A percentile compares a stretch with the other conserved stretches of the same genome.
Conservation (phyloP, 2,888 invertebrate species). For the Lordiphosa fenestrarum region DNA sequence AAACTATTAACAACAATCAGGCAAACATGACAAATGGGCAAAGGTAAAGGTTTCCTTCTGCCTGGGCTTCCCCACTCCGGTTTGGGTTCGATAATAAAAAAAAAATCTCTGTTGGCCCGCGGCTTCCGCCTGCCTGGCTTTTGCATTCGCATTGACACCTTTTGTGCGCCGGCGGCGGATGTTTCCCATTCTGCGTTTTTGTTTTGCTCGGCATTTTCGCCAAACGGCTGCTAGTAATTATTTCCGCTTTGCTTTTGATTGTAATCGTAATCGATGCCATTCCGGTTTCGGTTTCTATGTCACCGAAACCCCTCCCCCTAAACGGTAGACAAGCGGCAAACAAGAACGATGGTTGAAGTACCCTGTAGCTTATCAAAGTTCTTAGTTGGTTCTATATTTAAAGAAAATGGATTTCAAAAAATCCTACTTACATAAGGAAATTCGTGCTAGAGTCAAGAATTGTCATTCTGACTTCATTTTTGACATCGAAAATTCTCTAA, state of each 20-base stretch:
- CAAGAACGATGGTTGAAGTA: too few relatives aligned
- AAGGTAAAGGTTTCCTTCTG: slow-evolving; percentile 41
- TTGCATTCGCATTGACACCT: slow-evolving; percentile 45
- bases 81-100: slow-evolving; percentile 1
- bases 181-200: slow-evolving; percentile 59
- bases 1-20: slow-evolving; percentile 59
- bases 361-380: too few relatives aligned
- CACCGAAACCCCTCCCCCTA: slow-evolving; percentile 16
- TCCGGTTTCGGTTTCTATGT: slow-evolving; percentile 62
- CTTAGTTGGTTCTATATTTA: too few relatives aligned
- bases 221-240: slow-evolving; percentile 56
- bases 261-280: slow-evolving; percentile 63
- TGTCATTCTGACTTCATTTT: too few relatives aligned
- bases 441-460: too few relatives aligned
- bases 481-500: too few relatives aligned
- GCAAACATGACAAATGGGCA: slow-evolving; percentile 54
- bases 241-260: slow-evolving; percentile 61
- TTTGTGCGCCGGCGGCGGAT: slow-evolving; percentile 55
- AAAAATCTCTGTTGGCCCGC: slow-evolving; percentile 34
- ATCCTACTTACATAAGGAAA: too few relatives aligned
- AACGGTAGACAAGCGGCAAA: too few relatives aligned
- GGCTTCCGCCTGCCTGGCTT: slow-evolving; percentile 48
- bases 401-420: too few relatives aligned
- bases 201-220: slow-evolving; percentile 71
- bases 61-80: slow-evolving; percentile 9